Evolutionary conservation across 2,888 invertebrate species (phyloP), one percentile per base, ranked within the genome.

Genomic region (Rotaria sp.): DNA sequence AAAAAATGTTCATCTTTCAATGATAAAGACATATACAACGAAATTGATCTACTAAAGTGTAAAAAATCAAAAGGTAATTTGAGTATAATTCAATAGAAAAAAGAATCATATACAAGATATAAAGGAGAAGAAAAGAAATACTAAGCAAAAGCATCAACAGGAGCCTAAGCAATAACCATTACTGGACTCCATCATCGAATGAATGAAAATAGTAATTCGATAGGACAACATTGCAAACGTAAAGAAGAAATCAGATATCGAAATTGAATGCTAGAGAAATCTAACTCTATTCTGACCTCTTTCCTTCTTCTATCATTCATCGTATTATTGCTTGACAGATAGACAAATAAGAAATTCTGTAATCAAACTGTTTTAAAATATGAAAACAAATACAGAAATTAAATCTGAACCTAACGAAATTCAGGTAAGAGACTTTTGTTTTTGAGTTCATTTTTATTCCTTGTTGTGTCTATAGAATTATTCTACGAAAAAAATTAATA

Each of bases 61-160:
- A 67, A 67, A 38, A 67, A 67, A 67, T 67, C 67, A 67, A 67
- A 18, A 67, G 35, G 35, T 67, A 67, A 67, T 67, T 21, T 8
- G 67, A 67, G 67, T 67, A 67, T 67, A 67, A 35, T 67, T 67
- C 67, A 67, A 67, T 59, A 59, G n/a, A 59, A 50, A 50, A 50
- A 50, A 0, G 50, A 15, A 50, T 50, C 50, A 24, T 52, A 24
- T 52, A 24, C 21, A 52, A 50, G 10, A 50, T 50, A 50, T 18
- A 50, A 50, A 50, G 50, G 1, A 48, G 4, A 48, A 11, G 48
- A 48, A 48, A 48, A 11, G 21, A 35, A 67, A 67, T 30, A 67
- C 35, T 67, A 67, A 67, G 5, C 24, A 8, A 24, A 55, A 55
- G 55, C 55, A 26, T 35, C 67, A 67, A 13, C 67, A 35, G 35